phyloP scores from a whole-genome alignment of 2,797 vertebrate genomes.

The Helarctos malayanus region DNA sequence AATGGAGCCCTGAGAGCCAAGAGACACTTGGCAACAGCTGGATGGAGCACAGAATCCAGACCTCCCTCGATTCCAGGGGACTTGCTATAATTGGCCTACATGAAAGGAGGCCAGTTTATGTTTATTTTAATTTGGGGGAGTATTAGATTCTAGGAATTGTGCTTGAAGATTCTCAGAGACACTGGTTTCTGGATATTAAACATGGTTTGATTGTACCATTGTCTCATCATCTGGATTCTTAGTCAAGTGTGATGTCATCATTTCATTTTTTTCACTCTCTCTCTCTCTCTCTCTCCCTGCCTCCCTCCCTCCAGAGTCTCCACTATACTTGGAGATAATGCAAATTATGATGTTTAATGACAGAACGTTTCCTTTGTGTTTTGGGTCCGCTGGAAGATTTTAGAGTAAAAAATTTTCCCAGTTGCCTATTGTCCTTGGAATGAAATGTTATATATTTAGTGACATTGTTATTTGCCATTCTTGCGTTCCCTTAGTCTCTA shows the following conservation, averaged over 20 bases:
- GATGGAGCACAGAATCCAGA: not conserved
- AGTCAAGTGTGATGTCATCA: not conserved
- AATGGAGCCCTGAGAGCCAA: not conserved
- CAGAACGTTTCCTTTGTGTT: conserved; percentile 38
- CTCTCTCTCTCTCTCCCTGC: not conserved
- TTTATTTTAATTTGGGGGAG: conserved; percentile 20
- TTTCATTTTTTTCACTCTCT: not conserved
- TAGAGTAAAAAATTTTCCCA: conserved; percentile 29
- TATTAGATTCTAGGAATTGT: conserved; percentile 8
- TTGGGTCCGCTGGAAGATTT: conserved; percentile 46
- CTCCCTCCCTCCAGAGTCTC: not conserved
- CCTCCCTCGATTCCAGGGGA: not conserved
- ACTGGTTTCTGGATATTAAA: conserved; percentile 2
- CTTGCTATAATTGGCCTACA: not conserved
- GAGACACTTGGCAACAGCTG: not conserved
- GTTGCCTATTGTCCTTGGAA: conserved; percentile 49
- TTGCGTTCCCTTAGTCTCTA: conserved; percentile 25
- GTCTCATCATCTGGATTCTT: not conserved
- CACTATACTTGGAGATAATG: not conserved
- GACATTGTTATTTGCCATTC: conserved; percentile 28
- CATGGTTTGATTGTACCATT: not conserved
- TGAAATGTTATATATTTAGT: conserved; percentile 61
- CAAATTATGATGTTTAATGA: conserved; percentile 28
- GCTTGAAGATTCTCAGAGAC: not conserved
- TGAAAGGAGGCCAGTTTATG: not conserved